Base-by-base conservation (phyloP, 1,140 invertebrate genomes). In the Steinernema khuongi region DNA sequence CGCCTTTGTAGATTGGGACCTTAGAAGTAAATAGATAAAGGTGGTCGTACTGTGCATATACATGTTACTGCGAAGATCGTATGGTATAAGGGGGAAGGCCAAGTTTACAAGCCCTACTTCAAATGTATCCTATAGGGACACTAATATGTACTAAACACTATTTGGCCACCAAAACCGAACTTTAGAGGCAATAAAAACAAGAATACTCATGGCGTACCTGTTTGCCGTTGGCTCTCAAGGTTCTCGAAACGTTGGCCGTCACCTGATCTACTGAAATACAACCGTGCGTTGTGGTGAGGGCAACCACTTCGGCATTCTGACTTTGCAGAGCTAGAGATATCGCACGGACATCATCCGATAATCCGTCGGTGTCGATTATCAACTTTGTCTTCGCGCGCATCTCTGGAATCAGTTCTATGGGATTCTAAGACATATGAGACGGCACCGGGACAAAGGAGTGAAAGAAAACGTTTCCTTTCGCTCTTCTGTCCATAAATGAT, bases 1-100 rank as follows among this genome's bases (percentile, higher is more conserved):
- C 83, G 26, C 82, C 82, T 32, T 81, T 81, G 73, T 74, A 84
- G 30, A 84, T 83, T 14, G 81, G 82, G 67, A 83, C 75, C 60
- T 80, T 11, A 18, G 33, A 31, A n/a, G n/a, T n/a, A n/a, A n/a
- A n/a, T n/a, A n/a, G n/a, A n/a, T n/a, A n/a, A n/a, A n/a, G n/a
- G n/a, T n/a, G n/a, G n/a, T n/a, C n/a, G n/a, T n/a, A n/a, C n/a
- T n/a, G n/a, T n/a, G n/a, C n/a, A n/a, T n/a, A n/a, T n/a, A n/a
- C n/a, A n/a, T n/a, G n/a, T n/a, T n/a, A n/a, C n/a, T n/a, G n/a
- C n/a, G n/a, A n/a, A n/a, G n/a, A n/a, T n/a, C n/a, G n/a, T n/a
- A n/a, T n/a, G n/a, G n/a, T n/a, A n/a, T n/a, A n/a, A n/a, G n/a
- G n/a, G n/a, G n/a, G n/a, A n/a, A n/a, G n/a, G n/a, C n/a, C n/a